These are phyloP conservation scores for Saccopteryx leptura DNA, from an alignment of 2,113 vertebrate genomes.

Conservation along the genomic window DNA sequence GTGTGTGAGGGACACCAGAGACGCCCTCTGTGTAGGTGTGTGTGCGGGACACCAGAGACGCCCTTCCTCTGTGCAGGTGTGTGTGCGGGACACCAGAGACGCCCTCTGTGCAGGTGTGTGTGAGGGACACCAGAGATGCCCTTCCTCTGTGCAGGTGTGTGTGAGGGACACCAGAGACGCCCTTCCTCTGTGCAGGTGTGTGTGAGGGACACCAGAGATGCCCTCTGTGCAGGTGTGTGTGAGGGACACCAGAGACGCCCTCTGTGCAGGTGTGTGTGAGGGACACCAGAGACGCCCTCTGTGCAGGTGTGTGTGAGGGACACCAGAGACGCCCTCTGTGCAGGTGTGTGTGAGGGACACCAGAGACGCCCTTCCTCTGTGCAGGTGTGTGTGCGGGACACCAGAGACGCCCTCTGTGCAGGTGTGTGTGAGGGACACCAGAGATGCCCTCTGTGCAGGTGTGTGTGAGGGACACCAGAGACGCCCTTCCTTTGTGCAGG, in stretches of 20 bases:
- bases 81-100: background rate
- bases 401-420: no score
- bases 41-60: background rate
- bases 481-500: no score
- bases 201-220: background rate
- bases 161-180: background rate
- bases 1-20: background rate
- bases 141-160: background rate
- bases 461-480: background rate
- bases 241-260: no score
- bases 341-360: background rate
- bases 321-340: no score
- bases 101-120: background rate
- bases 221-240: background rate
- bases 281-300: no score
- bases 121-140: background rate
- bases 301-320: background rate
- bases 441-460: no score
- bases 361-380: no score
- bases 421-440: background rate
- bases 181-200: background rate
- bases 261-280: background rate
- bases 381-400: background rate
- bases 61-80: background rate
- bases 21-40: background rate